Evolutionary conservation across 2,113 vertebrate genomes (phyloP).

Genomic region (Pachycephala philippinensis): DNA sequence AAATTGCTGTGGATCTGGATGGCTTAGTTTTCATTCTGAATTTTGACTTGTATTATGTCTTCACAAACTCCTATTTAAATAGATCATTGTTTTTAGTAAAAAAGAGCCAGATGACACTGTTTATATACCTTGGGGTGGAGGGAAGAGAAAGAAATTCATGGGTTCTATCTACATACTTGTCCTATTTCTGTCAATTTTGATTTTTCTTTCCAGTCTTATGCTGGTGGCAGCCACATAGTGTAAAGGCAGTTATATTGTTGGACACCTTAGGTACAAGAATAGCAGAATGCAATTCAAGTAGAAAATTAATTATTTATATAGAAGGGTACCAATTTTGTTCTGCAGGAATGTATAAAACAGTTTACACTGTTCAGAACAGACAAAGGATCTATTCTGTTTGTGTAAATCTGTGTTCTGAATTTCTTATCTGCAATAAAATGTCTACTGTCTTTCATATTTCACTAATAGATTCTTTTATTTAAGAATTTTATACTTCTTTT

Average conservation of each 20-base stretch:
- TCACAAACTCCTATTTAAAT: neutral
- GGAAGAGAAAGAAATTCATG: constrained; percentile 26
- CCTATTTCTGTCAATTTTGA: constrained; percentile 72
- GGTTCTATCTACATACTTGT: constrained; percentile 39
- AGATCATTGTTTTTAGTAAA: neutral
- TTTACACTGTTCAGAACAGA: neutral
- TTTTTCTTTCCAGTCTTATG: constrained; percentile 55
- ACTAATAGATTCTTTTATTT: neutral
- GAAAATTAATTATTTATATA: constrained; percentile 33
- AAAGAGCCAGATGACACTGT: neutral
- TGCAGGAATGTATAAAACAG: neutral
- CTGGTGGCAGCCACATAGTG: constrained; percentile 46
- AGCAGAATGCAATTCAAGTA: constrained; percentile 24
- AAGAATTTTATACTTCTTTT: neutral
- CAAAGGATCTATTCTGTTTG: neutral
- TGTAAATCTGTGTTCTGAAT: neutral
- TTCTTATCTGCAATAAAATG: neutral
- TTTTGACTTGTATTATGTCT: neutral
- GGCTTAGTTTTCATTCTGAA: neutral
- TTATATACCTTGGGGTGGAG: constrained; percentile 9
- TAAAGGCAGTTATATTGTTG: constrained; percentile 39
- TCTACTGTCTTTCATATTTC: neutral
- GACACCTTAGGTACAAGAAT: constrained; percentile 36
- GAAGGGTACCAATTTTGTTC: neutral
- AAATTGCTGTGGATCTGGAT: neutral